Base-by-base conservation (phyloP, 2,888 invertebrate genomes). In the Autographa gamma region DNA sequence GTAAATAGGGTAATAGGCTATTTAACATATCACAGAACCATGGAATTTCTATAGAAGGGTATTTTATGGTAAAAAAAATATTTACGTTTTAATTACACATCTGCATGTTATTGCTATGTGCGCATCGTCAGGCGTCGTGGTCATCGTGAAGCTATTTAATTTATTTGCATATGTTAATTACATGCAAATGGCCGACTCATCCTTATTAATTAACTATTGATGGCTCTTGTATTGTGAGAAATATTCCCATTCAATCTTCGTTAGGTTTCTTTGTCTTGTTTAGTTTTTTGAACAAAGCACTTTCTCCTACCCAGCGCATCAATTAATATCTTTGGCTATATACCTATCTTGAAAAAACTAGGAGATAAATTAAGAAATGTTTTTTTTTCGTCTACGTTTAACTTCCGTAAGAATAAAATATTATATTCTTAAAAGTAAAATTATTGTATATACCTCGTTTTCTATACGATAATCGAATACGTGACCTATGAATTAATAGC, bases 41-140 rank as follows among this genome's bases (percentile, higher is more conserved):
- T 48, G 60, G 63, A 58, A 77, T 76, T 63, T 54, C 59, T 41
- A 68, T 63, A 67, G 64, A 31, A 68, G 71, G 71, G 41, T 69
- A 41, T 32, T 14, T 31, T 25, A 63, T 54, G 52, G 64, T 59
- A 65, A 61, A 56, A 69, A n/a, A 34, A 38, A 31, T 59, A 54
- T 58, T 60, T 65, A 73, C 66, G 9, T 60, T 41, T 41, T 73
- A 63, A 77, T 74, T 67, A 43, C 65, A 0, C 25, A 43, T 59
- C 43, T 59, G 19, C 18, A 32, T 70, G 41, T 63, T 60, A 70
- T 68, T 74, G 65, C 70, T 58, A 63, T 77, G 70, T 52, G 43
- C 31, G 2, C 61, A 25, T 56, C 34, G 68, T 70, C 59, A 77
- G 74, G 74, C 63, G 65, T 67, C 19, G 63, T 43, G 38, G 64